Evolutionary conservation across 2,113 vertebrate genomes (phyloP).

Genomic region (Podarcis raffonei): DNA sequence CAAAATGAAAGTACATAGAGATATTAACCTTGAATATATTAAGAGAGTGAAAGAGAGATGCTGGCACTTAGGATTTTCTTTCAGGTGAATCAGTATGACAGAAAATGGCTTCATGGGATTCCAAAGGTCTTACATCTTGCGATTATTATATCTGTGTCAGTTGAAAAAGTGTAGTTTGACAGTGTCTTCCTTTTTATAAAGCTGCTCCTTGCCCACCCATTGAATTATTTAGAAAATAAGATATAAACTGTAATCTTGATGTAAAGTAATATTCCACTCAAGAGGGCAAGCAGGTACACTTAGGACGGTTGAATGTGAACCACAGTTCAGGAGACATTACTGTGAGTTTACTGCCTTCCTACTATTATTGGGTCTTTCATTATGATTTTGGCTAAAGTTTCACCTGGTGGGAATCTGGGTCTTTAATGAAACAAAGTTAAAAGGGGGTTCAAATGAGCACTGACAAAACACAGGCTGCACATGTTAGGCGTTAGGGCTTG

Average conservation of each 20-base stretch:
- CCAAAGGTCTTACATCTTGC: conserved; percentile 35
- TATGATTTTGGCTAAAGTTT: background rate
- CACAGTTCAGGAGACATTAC: background rate
- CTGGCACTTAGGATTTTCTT: conserved; percentile 57
- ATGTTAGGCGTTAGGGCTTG: background rate
- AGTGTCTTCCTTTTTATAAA: background rate
- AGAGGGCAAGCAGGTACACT: background rate
- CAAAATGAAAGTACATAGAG: conserved; percentile 52
- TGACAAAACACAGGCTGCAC: too few species aligned
- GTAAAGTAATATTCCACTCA: background rate
- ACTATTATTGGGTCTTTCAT: background rate
- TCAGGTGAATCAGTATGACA: conserved; percentile 57
- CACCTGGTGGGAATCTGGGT: background rate
- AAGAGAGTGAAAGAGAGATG: conserved; percentile 17
- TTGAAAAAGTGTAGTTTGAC: background rate
- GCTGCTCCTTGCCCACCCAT: background rate
- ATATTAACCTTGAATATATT: conserved; percentile 56
- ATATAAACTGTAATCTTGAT: background rate
- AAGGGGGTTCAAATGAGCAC: too few species aligned
- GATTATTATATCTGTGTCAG: conserved; percentile 9
- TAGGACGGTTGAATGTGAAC: background rate
- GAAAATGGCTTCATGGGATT: conserved; percentile 41
- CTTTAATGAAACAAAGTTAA: background rate
- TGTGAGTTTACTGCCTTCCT: background rate
- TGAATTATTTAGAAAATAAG: conserved; percentile 18